A percentile compares a stretch with the other conserved stretches of the same genome.
Evolutionary conservation across 2,888 invertebrate genomes (phyloP).

Genomic region (Itoplectis maculator): DNA sequence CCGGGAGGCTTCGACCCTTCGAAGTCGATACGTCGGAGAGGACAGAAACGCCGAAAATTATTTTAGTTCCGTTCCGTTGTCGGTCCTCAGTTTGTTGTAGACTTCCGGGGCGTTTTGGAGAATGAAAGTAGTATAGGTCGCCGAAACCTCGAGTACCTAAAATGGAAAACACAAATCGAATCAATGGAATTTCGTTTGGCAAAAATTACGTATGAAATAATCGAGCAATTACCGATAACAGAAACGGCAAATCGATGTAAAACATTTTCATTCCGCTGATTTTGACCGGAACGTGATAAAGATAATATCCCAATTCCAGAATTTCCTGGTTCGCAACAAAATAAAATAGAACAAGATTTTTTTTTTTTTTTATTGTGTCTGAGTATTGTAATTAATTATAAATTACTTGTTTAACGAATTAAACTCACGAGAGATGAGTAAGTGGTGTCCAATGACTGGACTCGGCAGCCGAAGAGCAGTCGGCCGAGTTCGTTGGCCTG

Average conservation of each 20-base stretch:
- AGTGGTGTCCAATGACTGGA: constrained; percentile 26
- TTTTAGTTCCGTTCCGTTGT: too few species aligned
- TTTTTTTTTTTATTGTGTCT: too few species aligned
- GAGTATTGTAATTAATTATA: background rate
- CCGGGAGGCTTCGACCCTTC: background rate
- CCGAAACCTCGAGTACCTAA: constrained; percentile 29
- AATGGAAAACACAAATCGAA: background rate
- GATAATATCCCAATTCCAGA: constrained; percentile 49
- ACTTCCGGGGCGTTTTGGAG: background rate
- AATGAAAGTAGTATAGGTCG: constrained; percentile 33
- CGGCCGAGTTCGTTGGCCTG: constrained; percentile 54
- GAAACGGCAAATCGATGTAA: constrained; percentile 41
- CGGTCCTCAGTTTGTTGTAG: background rate
- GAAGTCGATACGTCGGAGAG: background rate
- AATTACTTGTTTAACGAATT: background rate
- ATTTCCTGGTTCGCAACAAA: constrained; percentile 17
- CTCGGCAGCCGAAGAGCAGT: constrained; percentile 47
- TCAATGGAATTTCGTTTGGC: background rate
- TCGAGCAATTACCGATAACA: constrained; percentile 23
- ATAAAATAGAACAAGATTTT: background rate
- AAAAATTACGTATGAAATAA: background rate
- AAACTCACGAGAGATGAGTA: constrained; percentile 39
- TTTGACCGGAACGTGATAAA: constrained; percentile 21
- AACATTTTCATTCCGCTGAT: constrained; percentile 25
- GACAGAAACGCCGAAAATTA: background rate